Conservation (phyloP, 2,797 vertebrate species). For the Pyrocephalus nanus region DNA sequence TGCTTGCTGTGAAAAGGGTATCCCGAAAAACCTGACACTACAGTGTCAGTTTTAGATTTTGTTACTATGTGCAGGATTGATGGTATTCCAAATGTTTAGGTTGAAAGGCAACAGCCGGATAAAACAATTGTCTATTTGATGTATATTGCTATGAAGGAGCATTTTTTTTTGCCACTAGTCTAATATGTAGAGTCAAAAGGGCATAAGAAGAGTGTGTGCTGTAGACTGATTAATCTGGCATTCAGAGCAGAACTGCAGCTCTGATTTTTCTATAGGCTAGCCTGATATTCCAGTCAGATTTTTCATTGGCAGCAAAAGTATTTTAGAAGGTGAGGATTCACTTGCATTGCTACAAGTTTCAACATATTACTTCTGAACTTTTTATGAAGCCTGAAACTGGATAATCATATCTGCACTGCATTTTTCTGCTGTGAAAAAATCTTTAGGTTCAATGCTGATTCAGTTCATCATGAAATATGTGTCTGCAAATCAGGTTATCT, state of each 20-base stretch:
- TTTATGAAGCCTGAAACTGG: not conserved
- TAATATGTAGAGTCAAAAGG: not conserved
- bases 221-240: not conserved
- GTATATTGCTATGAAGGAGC: not conserved
- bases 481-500: not conserved
- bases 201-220: not conserved
- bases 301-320: not conserved
- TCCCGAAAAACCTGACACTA: not conserved
- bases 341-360: not conserved
- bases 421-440: slow-evolving; percentile 28
- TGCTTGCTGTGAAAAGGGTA: not conserved
- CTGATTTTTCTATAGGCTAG: not conserved
- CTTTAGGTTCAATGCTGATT: not conserved
- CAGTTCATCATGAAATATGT: slow-evolving; percentile 11
- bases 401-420: not conserved
- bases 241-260: not conserved
- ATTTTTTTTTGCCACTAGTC: not conserved
- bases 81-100: not conserved
- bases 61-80: not conserved
- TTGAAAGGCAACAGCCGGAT: not conserved
- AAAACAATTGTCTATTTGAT: not conserved
- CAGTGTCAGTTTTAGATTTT: not conserved
- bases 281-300: not conserved
- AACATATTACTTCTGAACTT: not conserved
- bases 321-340: not conserved